Evolutionary conservation across 1,140 invertebrate species (phyloP).

Genomic region (Macrosteles quadrilineatus): DNA sequence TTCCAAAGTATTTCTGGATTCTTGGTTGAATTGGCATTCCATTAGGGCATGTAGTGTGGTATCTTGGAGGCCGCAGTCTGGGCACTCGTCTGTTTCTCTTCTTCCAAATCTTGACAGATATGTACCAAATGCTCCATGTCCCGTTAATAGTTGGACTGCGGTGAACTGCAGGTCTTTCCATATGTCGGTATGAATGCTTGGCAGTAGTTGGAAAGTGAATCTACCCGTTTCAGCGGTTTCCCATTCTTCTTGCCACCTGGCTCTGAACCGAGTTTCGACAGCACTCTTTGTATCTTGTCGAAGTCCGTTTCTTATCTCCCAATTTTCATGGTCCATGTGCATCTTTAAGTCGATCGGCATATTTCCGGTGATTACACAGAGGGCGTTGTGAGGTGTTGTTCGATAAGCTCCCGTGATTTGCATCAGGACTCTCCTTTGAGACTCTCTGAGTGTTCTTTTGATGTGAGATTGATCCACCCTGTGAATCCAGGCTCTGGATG

Average conservation of each 20-base stretch:
- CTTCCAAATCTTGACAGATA: not conserved
- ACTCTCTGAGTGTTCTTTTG: no score
- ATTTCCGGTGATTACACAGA: no score
- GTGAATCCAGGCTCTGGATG: no score
- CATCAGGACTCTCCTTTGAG: no score
- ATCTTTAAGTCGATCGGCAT: no score
- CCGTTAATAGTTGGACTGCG: not conserved
- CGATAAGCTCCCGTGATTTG: no score
- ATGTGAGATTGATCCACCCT: no score
- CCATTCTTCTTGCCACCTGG: not conserved
- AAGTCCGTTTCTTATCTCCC: not conserved
- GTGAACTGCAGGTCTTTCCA: not conserved
- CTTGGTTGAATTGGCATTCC: not conserved
- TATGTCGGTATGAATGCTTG: not conserved
- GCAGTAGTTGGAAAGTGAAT: not conserved
- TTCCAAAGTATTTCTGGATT: not conserved
- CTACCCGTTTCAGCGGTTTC: not conserved
- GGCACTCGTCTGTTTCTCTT: not conserved
- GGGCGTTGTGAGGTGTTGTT: no score
- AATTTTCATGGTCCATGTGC: no score
- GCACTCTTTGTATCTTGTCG: not conserved
- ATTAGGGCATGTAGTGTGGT: not conserved
- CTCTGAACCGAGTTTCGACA: not conserved
- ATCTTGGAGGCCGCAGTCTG: not conserved
- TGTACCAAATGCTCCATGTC: not conserved